Evolutionary conservation across 2,113 vertebrate species (phyloP).

Genomic region (Malurus cyaneus): DNA sequence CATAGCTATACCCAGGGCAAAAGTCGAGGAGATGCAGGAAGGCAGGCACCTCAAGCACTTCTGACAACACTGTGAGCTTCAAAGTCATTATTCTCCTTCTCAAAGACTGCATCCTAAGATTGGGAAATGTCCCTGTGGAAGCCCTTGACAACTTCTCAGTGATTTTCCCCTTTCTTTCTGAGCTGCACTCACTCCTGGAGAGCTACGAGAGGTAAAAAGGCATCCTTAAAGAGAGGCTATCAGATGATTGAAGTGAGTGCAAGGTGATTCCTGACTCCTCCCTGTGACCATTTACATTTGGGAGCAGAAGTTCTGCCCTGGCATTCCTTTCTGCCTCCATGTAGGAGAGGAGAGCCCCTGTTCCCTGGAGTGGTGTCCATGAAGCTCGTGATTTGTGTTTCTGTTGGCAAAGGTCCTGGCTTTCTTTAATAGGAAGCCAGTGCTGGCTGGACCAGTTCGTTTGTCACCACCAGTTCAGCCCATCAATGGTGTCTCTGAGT

Average conservation of each 20-base stretch:
- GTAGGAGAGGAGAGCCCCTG: not conserved
- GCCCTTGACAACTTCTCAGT: not conserved
- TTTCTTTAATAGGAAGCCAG: not conserved
- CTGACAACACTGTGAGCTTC: not conserved
- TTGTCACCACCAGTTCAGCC: not conserved
- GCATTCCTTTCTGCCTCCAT: not conserved
- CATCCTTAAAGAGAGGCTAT: not conserved
- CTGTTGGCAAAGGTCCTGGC: not conserved
- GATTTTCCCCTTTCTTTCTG: not conserved
- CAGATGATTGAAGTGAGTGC: not conserved
- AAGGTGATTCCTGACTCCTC: not conserved
- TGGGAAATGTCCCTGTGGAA: not conserved
- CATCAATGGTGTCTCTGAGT: not conserved
- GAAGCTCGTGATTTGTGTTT: not conserved
- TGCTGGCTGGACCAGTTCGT: not conserved
- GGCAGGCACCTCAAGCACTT: not conserved
- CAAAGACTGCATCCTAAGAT: not conserved
- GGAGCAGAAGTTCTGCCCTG: not conserved
- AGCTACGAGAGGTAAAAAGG: not conserved
- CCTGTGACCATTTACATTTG: not conserved
- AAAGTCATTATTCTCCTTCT: not conserved
- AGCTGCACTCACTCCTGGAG: not conserved
- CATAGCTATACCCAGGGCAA: accelerated
- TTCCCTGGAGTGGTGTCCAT: not conserved
- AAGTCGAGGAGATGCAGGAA: not conserved